Evolutionary conservation across 2,797 vertebrate species (phyloP), one percentile per base, ranked within the genome.

Genomic region (Micrastur ruficollis): DNA sequence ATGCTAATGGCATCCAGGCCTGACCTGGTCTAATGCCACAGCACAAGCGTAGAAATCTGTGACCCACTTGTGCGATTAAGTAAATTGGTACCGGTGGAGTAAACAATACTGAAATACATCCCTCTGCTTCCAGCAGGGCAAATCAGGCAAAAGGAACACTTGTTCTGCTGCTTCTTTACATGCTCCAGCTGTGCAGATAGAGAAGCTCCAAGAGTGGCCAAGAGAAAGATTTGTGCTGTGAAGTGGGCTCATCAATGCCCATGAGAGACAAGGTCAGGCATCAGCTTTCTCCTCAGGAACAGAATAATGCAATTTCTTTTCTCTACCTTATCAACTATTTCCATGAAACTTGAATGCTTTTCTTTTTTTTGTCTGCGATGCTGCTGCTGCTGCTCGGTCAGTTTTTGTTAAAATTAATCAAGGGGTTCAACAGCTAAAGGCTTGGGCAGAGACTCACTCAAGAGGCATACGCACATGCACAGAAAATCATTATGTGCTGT

Each of bases 41-140:
- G 61, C 0, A 1, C 0, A 0, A 46, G 15, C 2, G 0, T 55
- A 62, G 49, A 67, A 66, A 71, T 9, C 29, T 46, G 18, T 49
- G 44, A 26, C 32, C 9, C 12, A 5, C 42, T 87, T 36, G 22
- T 15, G 22, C 0, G 1, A 34, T 56, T 49, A 68, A 47, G 38
- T 67, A 72, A 78, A 58, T 42, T n/a, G 22, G 22, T 78, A 38
- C 22, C 0, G 2, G n/a, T 50, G 49, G 32, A 52, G 49, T 29
- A 34, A 76, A 44, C 13, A 46, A 14, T 29, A 42, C 25, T 44
- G 67, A 71, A 85, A 71, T 19, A 71, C 6, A 46, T 5, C n/a
- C 34, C 34, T 67, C 22, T 90, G 65, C 27, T 34, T 42, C 62
- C 53, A 67, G n/a, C 42, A 81, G 61, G 20, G 58, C 32, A 72